phyloP scores from a whole-genome alignment of 2,113 vertebrate species.

The Turdus rufiventris region DNA sequence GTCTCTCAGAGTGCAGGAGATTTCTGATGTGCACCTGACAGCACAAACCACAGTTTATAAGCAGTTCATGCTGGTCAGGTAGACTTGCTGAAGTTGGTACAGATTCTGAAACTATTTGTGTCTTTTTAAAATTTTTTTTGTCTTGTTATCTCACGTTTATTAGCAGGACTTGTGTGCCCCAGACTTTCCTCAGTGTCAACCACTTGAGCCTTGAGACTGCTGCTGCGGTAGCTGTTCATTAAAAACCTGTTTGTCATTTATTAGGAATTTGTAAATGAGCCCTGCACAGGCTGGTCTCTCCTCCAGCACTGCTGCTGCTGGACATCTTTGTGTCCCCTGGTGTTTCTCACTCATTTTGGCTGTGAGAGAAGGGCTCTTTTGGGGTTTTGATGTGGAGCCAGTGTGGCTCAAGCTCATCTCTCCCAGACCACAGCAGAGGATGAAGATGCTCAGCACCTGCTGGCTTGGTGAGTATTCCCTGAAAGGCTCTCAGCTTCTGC shows the following conservation, averaged over 20 bases:
- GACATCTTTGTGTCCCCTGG: not conserved
- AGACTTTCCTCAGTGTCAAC: not conserved
- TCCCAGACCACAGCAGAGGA: not conserved
- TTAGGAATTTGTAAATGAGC: not conserved
- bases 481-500: not conserved
- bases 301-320: not conserved
- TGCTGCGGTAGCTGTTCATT: not conserved
- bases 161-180: not conserved
- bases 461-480: not conserved
- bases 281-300: not conserved
- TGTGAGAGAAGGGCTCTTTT: not conserved
- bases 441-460: not conserved
- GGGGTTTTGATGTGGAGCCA: not conserved
- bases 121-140: accelerated
- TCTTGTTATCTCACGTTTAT: not conserved
- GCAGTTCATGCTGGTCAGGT: not conserved
- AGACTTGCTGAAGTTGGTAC: not conserved
- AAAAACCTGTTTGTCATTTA: not conserved
- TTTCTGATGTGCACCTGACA: not conserved
- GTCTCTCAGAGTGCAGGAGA: no score
- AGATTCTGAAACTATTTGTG: not conserved
- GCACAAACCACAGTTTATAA: not conserved
- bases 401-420: not conserved
- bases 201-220: not conserved
- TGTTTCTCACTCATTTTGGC: not conserved